phyloP scores from a whole-genome alignment of 2,888 invertebrate genomes.

The Drepanosiphum platanoidis region DNA sequence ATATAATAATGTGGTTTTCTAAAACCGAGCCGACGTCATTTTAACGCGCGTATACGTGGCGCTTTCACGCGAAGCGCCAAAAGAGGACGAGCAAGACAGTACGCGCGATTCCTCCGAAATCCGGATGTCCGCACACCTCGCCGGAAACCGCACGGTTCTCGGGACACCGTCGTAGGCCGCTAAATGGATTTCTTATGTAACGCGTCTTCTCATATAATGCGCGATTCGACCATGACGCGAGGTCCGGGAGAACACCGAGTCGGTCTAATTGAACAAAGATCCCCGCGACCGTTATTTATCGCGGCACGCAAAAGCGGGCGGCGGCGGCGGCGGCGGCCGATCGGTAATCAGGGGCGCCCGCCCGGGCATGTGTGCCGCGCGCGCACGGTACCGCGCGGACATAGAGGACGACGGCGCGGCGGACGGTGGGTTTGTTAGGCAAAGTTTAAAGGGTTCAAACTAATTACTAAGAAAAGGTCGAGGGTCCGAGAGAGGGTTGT shows the following conservation, averaged over 20 bases:
- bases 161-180: background rate
- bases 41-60: too few species aligned
- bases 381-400: background rate
- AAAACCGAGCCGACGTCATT: background rate
- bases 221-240: background rate
- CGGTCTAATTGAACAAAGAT: slow-evolving; percentile 49
- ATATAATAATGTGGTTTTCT: too few species aligned
- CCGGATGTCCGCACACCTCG: background rate
- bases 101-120: background rate
- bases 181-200: slow-evolving; percentile 58
- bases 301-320: background rate
- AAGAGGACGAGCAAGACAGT: background rate
- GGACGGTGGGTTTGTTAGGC: slow-evolving; percentile 58
- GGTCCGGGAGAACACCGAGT: too few species aligned
- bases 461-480: slow-evolving; percentile 62
- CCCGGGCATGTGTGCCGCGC: slow-evolving; percentile 17
- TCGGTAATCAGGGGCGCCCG: slow-evolving; percentile 60
- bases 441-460: slow-evolving; percentile 62
- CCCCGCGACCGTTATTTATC: slow-evolving; percentile 46
- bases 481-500: slow-evolving; percentile 61
- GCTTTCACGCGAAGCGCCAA: too few species aligned
- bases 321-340: background rate
- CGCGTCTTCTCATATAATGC: background rate
- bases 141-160: background rate
- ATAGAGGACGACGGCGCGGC: background rate